Conservation (phyloP, 2,888 invertebrate species). For the Tenodera sinensis region DNA sequence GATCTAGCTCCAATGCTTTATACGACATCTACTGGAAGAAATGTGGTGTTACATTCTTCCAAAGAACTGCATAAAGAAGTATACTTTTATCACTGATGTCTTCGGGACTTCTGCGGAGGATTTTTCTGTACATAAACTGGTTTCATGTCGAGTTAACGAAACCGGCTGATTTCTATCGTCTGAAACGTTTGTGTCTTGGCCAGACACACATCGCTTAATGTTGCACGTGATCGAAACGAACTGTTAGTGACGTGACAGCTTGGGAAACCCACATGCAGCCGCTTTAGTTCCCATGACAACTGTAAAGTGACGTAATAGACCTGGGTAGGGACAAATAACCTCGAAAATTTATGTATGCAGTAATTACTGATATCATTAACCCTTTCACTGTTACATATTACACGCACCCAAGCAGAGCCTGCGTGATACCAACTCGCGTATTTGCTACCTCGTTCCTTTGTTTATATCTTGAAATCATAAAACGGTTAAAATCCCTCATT, state of each 20-base stretch:
- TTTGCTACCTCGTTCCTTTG: too few relatives aligned
- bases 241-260: not conserved
- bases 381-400: too few relatives aligned
- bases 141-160: not conserved
- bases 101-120: not conserved
- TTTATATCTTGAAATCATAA: too few relatives aligned
- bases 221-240: not conserved
- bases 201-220: not conserved
- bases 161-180: not conserved
- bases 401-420: too few relatives aligned
- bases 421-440: too few relatives aligned
- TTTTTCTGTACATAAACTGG: not conserved
- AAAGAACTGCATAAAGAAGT: not conserved
- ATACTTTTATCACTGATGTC: not conserved
- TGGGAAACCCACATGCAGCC: not conserved
- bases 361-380: too few relatives aligned
- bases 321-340: too few relatives aligned
- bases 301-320: not conserved
- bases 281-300: not conserved
- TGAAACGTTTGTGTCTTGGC: not conserved
- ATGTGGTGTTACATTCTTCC: not conserved
- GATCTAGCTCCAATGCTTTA: not conserved
- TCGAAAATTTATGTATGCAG: too few relatives aligned
- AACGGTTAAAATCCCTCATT: too few relatives aligned
- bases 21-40: not conserved